phyloP scores from a whole-genome alignment of 2,797 vertebrate genomes.

The Schizopygopsis malacanthus region DNA sequence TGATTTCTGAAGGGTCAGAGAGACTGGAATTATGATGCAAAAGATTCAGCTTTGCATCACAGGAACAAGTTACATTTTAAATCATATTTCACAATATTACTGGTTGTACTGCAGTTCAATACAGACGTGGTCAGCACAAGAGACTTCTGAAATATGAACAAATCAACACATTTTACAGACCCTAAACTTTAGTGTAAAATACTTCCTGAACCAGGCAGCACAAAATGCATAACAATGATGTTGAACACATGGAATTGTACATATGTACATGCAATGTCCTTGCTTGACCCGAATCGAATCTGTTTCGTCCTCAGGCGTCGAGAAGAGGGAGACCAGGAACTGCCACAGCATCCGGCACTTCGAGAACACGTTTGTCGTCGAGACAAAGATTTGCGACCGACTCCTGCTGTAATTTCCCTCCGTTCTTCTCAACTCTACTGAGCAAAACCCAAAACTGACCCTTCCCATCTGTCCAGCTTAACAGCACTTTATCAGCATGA shows the following conservation, averaged over 20 bases:
- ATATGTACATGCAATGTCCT: background rate
- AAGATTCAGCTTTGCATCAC: background rate
- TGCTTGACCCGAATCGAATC: background rate
- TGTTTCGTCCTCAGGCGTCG: constrained; percentile 80
- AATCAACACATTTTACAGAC: background rate
- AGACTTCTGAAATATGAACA: background rate
- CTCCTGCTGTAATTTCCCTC: constrained; percentile 70
- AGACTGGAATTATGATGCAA: background rate
- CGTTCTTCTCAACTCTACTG: constrained; percentile 67
- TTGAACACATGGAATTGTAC: background rate
- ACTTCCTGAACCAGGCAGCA: background rate
- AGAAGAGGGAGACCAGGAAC: constrained; percentile 81
- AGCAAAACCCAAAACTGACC: constrained; percentile 65
- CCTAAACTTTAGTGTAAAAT: background rate
- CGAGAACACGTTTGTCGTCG: constrained; percentile 94
- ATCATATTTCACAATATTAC: background rate
- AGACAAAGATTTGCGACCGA: constrained; percentile 90
- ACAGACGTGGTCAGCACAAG: background rate
- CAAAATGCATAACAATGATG: background rate
- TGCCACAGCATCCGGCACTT: constrained; percentile 93
- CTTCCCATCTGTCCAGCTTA: constrained; percentile 76
- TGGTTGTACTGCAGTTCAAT: background rate
- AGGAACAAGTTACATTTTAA: background rate
- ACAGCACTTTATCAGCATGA: constrained; percentile 81
- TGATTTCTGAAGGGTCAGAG: background rate